Evolutionary conservation across 2,113 vertebrate species (phyloP).

Genomic region (Oncorhynchus clarkii): DNA sequence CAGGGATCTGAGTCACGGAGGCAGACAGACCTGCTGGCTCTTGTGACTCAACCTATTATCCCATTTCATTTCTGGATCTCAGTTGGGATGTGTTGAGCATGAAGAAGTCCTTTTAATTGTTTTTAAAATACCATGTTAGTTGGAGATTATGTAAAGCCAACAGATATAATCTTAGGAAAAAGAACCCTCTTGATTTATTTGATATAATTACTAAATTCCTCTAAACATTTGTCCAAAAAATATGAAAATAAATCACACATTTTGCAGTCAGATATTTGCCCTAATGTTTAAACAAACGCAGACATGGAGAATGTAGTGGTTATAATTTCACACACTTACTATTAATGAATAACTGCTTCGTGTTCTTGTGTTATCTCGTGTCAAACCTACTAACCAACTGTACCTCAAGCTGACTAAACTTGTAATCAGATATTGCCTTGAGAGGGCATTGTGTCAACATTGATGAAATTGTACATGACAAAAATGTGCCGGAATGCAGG

Average conservation of each 20-base stretch:
- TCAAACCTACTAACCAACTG: slow-evolving; percentile 40
- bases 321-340: slow-evolving; percentile 34
- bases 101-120: neutral
- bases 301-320: slow-evolving; percentile 44
- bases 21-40: slow-evolving; percentile 25
- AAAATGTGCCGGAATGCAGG: slow-evolving; percentile 33
- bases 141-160: slow-evolving; percentile 37
- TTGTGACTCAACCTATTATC: neutral
- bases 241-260: slow-evolving; percentile 41
- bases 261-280: slow-evolving; percentile 53
- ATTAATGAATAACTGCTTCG: slow-evolving; percentile 48
- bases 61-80: too few species aligned
- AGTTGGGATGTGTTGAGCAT: neutral
- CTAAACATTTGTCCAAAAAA: slow-evolving; percentile 31
- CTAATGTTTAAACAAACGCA: slow-evolving; percentile 40
- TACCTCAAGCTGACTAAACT: slow-evolving; percentile 40
- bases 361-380: slow-evolving; percentile 36
- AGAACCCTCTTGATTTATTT: slow-evolving; percentile 4
- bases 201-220: slow-evolving; percentile 60
- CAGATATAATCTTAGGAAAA: slow-evolving; percentile 34
- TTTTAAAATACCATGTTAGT: slow-evolving; percentile 8
- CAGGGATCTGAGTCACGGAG: neutral
- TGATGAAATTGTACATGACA: slow-evolving; percentile 43
- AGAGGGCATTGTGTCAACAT: slow-evolving; percentile 41
- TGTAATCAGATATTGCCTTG: slow-evolving; percentile 44